These are phyloP conservation scores for Saxidomus purpurata DNA, from an alignment of 1,140 invertebrate genomes.

Conservation along the genomic window DNA sequence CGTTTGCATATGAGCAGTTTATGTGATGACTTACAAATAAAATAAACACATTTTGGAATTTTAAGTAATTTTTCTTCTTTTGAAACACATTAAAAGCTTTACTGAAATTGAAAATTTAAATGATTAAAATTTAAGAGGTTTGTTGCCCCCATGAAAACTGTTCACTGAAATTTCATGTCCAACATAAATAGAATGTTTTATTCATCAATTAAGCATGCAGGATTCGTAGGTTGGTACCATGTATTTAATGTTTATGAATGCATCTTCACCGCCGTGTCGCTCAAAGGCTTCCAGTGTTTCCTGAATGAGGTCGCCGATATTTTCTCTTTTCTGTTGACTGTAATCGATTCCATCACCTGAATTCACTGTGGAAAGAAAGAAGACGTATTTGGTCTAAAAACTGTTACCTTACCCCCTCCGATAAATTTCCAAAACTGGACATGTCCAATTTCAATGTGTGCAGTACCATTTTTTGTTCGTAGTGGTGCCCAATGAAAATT, in stretches of 20 bases:
- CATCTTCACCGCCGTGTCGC: slow-evolving; percentile 95
- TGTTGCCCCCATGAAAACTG: too few relatives aligned
- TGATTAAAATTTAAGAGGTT: background rate
- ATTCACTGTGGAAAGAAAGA: slow-evolving; percentile 87
- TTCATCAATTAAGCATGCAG: slow-evolving; percentile 91
- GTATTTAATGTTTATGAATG: slow-evolving; percentile 99
- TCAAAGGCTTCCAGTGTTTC: slow-evolving; percentile 97
- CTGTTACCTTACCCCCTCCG: too few relatives aligned
- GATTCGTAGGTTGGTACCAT: slow-evolving; percentile 99
- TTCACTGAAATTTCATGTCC: background rate
- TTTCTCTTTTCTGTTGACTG: slow-evolving; percentile 92
- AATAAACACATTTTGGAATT: background rate
- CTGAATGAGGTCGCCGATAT: slow-evolving; percentile 94
- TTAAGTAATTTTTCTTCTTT: background rate
- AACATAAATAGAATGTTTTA: background rate
- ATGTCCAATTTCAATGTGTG: too few relatives aligned
- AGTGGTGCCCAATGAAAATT: too few relatives aligned
- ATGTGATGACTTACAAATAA: background rate
- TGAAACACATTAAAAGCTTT: background rate
- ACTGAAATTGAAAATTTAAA: background rate
- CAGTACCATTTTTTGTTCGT: too few relatives aligned
- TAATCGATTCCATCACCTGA: slow-evolving; percentile 93
- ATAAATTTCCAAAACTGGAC: too few relatives aligned
- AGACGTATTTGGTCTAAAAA: slow-evolving; percentile 36
- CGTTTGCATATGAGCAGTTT: too few relatives aligned